Conservation (phyloP, 1,140 invertebrate genomes). For the Neuroterus valhalla region DNA sequence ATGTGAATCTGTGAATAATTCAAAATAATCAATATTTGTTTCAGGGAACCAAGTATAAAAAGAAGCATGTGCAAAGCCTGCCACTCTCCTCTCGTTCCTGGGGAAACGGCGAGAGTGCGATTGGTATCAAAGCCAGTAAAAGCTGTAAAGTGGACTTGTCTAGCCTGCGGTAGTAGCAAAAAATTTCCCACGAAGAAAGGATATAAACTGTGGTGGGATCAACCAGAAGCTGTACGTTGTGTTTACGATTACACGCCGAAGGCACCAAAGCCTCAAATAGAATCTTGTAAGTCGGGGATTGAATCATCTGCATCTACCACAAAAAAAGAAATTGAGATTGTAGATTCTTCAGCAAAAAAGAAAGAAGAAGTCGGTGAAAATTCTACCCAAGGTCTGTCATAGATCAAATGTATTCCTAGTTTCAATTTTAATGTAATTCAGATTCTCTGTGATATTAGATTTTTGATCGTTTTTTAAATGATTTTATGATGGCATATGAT, state of each 20-base stretch:
- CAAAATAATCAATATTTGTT: constrained; percentile 32
- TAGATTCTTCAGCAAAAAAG: not conserved
- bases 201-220: constrained; percentile 66
- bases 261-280: constrained; percentile 3
- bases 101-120: constrained; percentile 68
- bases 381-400: too few species aligned
- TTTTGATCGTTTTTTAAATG: too few species aligned
- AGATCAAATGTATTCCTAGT: too few species aligned
- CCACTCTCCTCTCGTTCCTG: constrained; percentile 69
- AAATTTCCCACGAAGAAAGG: constrained; percentile 62
- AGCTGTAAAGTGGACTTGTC: constrained; percentile 64
- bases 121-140: constrained; percentile 65
- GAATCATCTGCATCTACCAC: too few species aligned
- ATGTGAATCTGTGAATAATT: constrained; percentile 21
- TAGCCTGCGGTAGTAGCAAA: constrained; percentile 57
- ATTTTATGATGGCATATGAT: too few species aligned
- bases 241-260: constrained; percentile 61
- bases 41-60: constrained; percentile 68
- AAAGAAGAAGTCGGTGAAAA: not conserved
- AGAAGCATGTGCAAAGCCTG: constrained; percentile 69
- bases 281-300: not conserved
- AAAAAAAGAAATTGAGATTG: not conserved
- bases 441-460: too few species aligned
- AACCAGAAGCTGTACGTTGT: constrained; percentile 59
- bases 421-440: too few species aligned